A percentile compares a stretch with the other conserved stretches of the same genome.
Evolutionary conservation across 2,113 vertebrate genomes (phyloP).

Genomic region (Orthonyx spaldingii): DNA sequence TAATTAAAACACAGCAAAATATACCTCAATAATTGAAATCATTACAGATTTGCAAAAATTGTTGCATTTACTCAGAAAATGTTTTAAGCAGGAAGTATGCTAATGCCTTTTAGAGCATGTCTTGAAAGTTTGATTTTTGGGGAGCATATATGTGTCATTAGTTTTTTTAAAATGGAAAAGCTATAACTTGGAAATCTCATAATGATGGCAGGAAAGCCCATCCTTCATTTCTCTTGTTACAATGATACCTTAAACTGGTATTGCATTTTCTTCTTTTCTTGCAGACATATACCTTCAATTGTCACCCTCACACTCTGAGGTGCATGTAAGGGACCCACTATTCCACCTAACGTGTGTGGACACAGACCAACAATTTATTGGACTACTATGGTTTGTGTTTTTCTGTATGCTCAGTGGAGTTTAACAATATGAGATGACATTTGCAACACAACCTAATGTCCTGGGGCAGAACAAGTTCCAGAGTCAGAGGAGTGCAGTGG

Average conservation of each 20-base stretch:
- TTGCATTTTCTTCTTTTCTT: neutral
- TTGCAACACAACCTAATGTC: neutral
- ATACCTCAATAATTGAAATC: neutral
- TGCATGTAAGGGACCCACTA: neutral
- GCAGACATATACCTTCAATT: no score
- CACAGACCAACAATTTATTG: neutral
- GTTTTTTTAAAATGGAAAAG: neutral
- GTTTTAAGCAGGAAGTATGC: neutral
- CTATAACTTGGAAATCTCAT: neutral
- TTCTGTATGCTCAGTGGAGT: neutral
- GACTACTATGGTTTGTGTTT: neutral
- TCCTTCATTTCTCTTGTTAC: neutral
- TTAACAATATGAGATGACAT: neutral
- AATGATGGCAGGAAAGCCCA: neutral
- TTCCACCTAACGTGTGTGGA: neutral
- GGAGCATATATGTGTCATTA: neutral
- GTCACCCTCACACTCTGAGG: rapidly evolving
- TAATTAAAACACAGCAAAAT: neutral
- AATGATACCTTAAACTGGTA: rapidly evolving
- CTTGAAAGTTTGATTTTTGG: neutral
- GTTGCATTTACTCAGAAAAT: neutral
- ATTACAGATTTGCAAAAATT: neutral
- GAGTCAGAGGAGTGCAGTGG: neutral
- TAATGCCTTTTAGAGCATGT: neutral
- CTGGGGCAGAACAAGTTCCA: neutral